phyloP scores from a whole-genome alignment of 2,888 invertebrate species.

The Quadriops clusia region DNA sequence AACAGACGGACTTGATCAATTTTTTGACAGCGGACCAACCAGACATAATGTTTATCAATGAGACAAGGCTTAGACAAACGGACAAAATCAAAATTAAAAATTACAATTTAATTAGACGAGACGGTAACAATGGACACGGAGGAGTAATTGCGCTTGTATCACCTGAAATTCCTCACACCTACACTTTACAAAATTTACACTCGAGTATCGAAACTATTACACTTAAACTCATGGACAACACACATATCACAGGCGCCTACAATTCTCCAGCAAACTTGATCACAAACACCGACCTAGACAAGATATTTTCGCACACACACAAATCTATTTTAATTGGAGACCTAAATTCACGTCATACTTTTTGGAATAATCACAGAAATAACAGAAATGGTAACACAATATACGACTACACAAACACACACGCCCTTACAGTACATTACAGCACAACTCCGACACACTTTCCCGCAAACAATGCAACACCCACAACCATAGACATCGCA shows the following conservation, averaged over 20 bases:
- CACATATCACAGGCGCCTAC: constrained; percentile 9
- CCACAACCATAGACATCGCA: constrained; percentile 12
- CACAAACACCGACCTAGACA: constrained; percentile 8
- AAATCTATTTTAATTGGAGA: constrained; percentile 12
- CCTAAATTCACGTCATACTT: constrained; percentile 14
- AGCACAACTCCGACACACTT: constrained; percentile 11
- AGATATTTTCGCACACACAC: not conserved
- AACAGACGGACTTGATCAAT: constrained; percentile 10
- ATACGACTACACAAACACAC: constrained; percentile 5
- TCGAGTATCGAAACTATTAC: constrained; percentile 9
- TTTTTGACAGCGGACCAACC: constrained; percentile 10
- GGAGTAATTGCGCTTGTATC: constrained; percentile 4
- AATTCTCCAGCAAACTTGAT: constrained; percentile 10
- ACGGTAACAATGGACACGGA: not conserved
- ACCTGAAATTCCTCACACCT: constrained; percentile 3
- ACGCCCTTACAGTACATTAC: constrained; percentile 3
- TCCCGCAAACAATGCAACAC: constrained; percentile 11
- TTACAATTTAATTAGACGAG: constrained; percentile 2
- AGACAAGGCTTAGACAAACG: constrained; percentile 9
- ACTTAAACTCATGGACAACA: constrained; percentile 9
- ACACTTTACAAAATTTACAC: not conserved
- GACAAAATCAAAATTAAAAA: constrained; percentile 6
- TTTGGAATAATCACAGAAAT: constrained; percentile 12
- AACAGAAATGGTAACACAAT: constrained; percentile 15
- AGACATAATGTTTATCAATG: constrained; percentile 13